Percentiles rank a stretch among this genome's conserved stretches.
Evolutionary conservation across 1,140 invertebrate species (phyloP).

Genomic region (Rhizoglyphus robini): DNA sequence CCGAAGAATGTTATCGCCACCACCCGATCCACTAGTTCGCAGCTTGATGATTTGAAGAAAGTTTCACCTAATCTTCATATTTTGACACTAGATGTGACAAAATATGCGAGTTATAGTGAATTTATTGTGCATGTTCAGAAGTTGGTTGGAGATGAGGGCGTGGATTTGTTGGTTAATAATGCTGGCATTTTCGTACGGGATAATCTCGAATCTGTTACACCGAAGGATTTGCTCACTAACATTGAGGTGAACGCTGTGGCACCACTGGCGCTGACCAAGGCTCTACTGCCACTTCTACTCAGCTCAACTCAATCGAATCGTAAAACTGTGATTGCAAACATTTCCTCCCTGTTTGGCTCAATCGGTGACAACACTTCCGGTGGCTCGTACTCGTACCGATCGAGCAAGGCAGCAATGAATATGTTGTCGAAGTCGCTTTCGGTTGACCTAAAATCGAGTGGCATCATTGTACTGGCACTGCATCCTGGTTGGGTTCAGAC

Average conservation of each 20-base stretch:
- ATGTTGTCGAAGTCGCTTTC: slow-evolving; percentile 70
- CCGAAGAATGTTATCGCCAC: slow-evolving; percentile 54
- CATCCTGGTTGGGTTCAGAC: slow-evolving; percentile 86
- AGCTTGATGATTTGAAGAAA: slow-evolving; percentile 6
- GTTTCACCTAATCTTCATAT: background rate
- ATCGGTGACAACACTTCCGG: slow-evolving; percentile 52
- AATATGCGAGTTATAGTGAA: slow-evolving; percentile 23
- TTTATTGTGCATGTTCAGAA: slow-evolving; percentile 22
- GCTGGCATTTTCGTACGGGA: slow-evolving; percentile 61
- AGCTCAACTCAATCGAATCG: slow-evolving; percentile 45
- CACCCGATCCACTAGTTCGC: slow-evolving; percentile 46
- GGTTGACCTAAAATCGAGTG: slow-evolving; percentile 56
- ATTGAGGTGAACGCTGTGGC: slow-evolving; percentile 60
- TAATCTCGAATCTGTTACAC: slow-evolving; percentile 50
- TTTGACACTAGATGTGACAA: slow-evolving; percentile 22
- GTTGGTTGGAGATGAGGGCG: slow-evolving; percentile 47
- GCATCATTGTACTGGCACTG: slow-evolving; percentile 55
- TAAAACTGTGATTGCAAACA: slow-evolving; percentile 62
- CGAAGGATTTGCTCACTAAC: slow-evolving; percentile 52
- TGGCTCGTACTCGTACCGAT: slow-evolving; percentile 65
- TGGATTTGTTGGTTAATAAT: slow-evolving; percentile 75
- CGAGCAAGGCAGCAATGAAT: slow-evolving; percentile 60
- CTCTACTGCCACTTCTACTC: slow-evolving; percentile 46
- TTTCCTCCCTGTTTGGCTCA: slow-evolving; percentile 65
- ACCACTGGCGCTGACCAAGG: slow-evolving; percentile 65